Base-by-base conservation (phyloP, 2,888 invertebrate species). In the Rhaphigaster nebulosa region DNA sequence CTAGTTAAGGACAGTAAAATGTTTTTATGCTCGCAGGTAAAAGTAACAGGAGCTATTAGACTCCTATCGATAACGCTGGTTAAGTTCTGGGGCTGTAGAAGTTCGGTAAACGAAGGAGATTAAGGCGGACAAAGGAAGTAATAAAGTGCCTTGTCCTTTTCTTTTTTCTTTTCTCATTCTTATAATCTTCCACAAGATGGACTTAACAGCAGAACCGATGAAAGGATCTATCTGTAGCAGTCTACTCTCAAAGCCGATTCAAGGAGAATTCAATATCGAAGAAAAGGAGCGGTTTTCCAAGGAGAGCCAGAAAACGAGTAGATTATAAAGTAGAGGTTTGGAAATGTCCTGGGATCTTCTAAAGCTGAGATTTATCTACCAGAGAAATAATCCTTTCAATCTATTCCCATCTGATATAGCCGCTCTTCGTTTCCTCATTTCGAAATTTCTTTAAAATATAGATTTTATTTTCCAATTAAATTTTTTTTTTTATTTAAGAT, bases 161-260 rank as follows among this genome's bases (percentile, higher is more conserved):
- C 29, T 29, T 29, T 65, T 65, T 65, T 29, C 29, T 65, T 65
- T 65, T 29, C 65, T 65, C 15, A 65, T 65, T 65, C 65, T 65
- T 65, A 65, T 65, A 65, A 65, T 65, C 65, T 65, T 65, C 65
- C 65, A 65, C 65, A 65, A 65, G 65, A 65, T 65, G 29, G 65
- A 65, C 65, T 65, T 65, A 65, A 34, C 65, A 65, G 65, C 29
- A 15, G 18, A 13, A 12, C 29, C 65, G 29, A 29, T 65, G 65
- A 65, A 65, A 29, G 29, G 65, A 65, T 29, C 45, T 56, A 65
- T 29, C 45, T 56, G 56, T 26, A 56, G 56, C 26, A 56, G 56
- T 56, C 60, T 29, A 15, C 10, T 18, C 65, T 65, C 65, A 65
- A 65, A 65, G 65, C 29, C 13, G 65, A 29, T 65, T 60, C n/a